These are phyloP conservation scores for Gobio occitaniae DNA, from an alignment of 2,797 vertebrate genomes.

Conservation along the genomic window DNA sequence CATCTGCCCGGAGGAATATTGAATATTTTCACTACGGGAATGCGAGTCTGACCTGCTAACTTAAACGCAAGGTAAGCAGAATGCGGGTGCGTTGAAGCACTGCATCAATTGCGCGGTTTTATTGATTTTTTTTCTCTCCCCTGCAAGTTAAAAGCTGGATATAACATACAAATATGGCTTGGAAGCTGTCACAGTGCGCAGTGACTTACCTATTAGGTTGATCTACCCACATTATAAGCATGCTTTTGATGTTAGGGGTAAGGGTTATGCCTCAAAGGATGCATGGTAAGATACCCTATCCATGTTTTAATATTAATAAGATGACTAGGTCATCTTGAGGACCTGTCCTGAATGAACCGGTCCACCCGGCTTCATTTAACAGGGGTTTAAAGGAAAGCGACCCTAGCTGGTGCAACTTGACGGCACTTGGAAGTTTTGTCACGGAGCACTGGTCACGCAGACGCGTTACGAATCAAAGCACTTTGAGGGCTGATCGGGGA, in stretches of 20 bases:
- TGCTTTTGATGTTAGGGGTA: background rate
- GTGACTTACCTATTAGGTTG: background rate
- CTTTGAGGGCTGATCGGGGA: conserved; percentile 39
- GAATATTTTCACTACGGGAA: conserved; percentile 45
- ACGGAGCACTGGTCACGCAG: conserved; percentile 42
- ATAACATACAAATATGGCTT: background rate
- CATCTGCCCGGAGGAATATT: conserved; percentile 76
- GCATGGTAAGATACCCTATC: background rate
- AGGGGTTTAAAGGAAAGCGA: conserved; percentile 10
- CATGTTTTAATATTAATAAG: background rate
- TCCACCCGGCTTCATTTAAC: background rate
- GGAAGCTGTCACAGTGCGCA: background rate
- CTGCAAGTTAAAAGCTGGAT: background rate
- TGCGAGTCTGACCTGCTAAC: conserved; percentile 53
- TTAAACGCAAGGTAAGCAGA: conserved; percentile 72
- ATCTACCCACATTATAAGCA: background rate
- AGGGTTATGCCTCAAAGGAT: background rate
- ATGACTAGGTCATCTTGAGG: conserved; percentile 15
- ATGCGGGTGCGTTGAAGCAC: background rate
- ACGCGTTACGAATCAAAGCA: conserved; percentile 23
- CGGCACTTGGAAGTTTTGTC: conserved; percentile 71
- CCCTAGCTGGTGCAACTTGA: conserved; percentile 71
- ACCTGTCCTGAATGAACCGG: background rate
- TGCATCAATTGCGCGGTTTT: background rate
- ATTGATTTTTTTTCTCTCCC: background rate